A percentile compares a stretch with the other conserved stretches of the same genome.
These are phyloP conservation scores for Stigmatopora argus DNA, from an alignment of 2,113 vertebrate genomes.

Conservation along the genomic window DNA sequence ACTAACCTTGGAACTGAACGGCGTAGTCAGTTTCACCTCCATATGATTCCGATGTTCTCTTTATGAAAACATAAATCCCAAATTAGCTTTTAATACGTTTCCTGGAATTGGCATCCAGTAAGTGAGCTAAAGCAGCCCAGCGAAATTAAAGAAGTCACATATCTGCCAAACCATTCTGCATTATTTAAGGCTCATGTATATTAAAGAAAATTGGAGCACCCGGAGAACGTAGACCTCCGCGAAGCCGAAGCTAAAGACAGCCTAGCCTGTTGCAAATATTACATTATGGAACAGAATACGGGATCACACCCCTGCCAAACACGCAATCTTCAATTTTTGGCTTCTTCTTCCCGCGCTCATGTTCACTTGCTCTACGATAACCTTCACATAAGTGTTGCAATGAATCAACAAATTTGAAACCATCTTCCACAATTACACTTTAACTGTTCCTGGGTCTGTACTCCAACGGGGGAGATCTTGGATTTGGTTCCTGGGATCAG, in stretches of 20 bases:
- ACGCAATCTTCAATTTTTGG: neutral
- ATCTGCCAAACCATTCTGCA: slow-evolving; percentile 3
- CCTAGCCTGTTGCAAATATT: neutral
- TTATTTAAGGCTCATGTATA: neutral
- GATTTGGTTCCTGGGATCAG: neutral
- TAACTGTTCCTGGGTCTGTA: neutral
- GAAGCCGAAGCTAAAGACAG: neutral
- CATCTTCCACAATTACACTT: neutral
- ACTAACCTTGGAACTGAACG: neutral
- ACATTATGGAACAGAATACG: neutral
- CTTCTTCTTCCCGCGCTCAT: neutral
- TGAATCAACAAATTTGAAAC: neutral
- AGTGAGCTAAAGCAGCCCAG: neutral
- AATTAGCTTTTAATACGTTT: slow-evolving; percentile 1
- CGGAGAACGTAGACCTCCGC: neutral
- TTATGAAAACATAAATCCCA: neutral
- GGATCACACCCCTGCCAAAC: neutral
- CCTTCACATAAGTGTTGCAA: neutral
- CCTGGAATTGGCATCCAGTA: neutral
- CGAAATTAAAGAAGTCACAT: neutral
- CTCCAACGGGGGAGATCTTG: neutral
- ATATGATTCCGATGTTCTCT: neutral
- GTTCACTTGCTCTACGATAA: neutral
- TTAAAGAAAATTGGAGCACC: neutral
- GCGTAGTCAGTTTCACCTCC: neutral